A percentile compares a stretch with the other conserved stretches of the same genome.
Conservation (phyloP, 2,113 vertebrate genomes). For the Silurus meridionalis region DNA sequence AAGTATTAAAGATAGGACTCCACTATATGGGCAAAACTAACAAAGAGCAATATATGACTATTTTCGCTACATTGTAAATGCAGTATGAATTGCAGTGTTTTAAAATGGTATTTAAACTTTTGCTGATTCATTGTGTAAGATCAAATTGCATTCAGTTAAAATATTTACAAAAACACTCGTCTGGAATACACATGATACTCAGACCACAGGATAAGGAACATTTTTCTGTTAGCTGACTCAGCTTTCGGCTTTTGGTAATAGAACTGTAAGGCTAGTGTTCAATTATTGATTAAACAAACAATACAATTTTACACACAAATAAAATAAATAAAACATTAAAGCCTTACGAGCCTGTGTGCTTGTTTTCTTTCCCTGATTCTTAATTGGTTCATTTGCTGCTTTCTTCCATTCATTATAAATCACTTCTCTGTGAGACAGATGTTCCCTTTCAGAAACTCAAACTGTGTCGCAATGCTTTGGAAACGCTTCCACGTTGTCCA, state of each 20-base stretch:
- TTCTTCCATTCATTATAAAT: conserved; percentile 27
- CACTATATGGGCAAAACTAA: not conserved
- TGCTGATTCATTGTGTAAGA: not conserved
- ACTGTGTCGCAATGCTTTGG: too few species aligned
- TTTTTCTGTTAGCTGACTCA: not conserved
- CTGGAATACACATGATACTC: not conserved
- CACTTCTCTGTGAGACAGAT: conserved; percentile 26
- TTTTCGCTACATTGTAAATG: not conserved
- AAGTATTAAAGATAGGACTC: not conserved
- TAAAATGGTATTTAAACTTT: not conserved
- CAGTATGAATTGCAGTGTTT: not conserved
- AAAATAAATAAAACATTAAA: not conserved
- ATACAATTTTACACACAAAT: not conserved
- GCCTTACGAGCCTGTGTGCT: not conserved
- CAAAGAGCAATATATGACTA: not conserved
- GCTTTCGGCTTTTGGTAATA: not conserved
- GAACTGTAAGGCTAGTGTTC: not conserved
- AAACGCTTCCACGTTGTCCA: too few species aligned
- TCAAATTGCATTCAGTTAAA: not conserved
- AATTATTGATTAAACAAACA: conserved; percentile 21
- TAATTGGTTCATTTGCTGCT: conserved; percentile 5
- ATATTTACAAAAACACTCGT: not conserved
- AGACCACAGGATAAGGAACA: not conserved
- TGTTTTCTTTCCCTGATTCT: not conserved
- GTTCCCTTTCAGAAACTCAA: too few species aligned